Evolutionary conservation across 1,140 invertebrate genomes (phyloP).

Genomic region (roundworm (Caenorhabditis elegans)): DNA sequence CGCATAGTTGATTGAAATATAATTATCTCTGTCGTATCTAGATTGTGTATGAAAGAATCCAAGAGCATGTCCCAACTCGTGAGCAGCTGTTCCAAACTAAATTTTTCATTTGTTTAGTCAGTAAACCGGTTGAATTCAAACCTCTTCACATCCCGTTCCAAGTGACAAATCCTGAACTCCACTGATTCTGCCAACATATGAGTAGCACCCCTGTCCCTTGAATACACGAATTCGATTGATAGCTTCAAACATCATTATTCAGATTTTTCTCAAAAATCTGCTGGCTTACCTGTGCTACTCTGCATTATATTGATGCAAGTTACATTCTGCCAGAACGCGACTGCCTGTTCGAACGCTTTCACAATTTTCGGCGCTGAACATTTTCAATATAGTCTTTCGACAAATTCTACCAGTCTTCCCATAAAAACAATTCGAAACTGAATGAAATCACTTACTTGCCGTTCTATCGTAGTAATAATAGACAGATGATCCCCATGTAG

Average conservation of each 20-base stretch:
- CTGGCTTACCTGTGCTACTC: not conserved
- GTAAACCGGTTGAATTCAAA: too few species aligned
- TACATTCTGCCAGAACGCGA: slow-evolving; percentile 38
- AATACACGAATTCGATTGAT: slow-evolving; percentile 37
- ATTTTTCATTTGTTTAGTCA: not conserved
- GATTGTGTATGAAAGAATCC: slow-evolving; percentile 48
- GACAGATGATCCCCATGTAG: slow-evolving; percentile 35
- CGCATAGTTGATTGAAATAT: slow-evolving; percentile 32
- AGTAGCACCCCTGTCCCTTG: slow-evolving; percentile 40
- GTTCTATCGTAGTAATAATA: slow-evolving; percentile 38
- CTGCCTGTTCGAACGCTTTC: slow-evolving; percentile 12
- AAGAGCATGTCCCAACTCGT: slow-evolving; percentile 45
- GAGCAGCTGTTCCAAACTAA: slow-evolving; percentile 46
- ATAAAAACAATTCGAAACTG: not conserved
- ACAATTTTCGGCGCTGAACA: slow-evolving; percentile 2
- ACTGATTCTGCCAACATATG: slow-evolving; percentile 36
- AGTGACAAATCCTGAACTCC: slow-evolving; percentile 38
- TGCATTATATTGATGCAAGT: slow-evolving; percentile 39
- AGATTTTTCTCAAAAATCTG: too few species aligned
- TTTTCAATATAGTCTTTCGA: not conserved
- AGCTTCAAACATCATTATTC: not conserved
- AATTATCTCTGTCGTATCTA: slow-evolving; percentile 44
- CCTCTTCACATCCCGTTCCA: slow-evolving; percentile 39
- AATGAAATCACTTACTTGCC: slow-evolving; percentile 20
- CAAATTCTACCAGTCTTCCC: too few species aligned